Conservation (phyloP, 2,113 vertebrate species). For the Gavialis gangeticus region DNA sequence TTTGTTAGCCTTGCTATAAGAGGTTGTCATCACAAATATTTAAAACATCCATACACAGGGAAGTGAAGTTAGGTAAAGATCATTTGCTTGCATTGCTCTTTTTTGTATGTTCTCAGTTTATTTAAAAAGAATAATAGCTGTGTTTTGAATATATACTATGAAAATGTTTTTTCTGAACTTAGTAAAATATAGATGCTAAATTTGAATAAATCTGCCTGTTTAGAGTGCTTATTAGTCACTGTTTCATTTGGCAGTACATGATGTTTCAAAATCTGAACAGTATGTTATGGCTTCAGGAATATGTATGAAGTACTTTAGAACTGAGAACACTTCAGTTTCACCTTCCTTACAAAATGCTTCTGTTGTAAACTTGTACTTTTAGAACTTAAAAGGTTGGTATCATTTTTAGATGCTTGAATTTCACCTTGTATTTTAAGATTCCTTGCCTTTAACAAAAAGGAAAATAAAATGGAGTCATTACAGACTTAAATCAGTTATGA, state of each 20-base stretch:
- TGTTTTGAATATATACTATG: background rate
- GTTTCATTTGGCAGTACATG: background rate
- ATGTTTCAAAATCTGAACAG: background rate
- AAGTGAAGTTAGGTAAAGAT: background rate
- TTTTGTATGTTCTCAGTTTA: background rate
- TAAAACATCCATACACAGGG: background rate
- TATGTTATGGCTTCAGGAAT: background rate
- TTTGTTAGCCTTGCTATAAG: background rate
- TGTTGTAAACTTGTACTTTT: background rate
- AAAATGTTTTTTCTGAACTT: background rate
- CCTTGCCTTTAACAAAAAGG: background rate
- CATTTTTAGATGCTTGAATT: background rate
- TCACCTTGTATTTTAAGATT: background rate
- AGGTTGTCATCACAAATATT: background rate
- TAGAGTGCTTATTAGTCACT: background rate
- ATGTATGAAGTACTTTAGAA: background rate
- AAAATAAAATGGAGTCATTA: background rate
- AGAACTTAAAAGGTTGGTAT: background rate
- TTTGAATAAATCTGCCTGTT: background rate
- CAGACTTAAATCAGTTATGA: background rate
- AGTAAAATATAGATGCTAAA: slow-evolving; percentile 10
- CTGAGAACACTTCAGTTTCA: slow-evolving; percentile 37
- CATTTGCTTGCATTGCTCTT: too few relatives aligned
- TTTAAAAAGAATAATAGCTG: slow-evolving; percentile 49
- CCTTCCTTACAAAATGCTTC: background rate